Percentiles rank a stretch among this genome's conserved stretches.
Evolutionary conservation across 2,113 vertebrate genomes (phyloP).

Genomic region (Genyomyrus donnyi): DNA sequence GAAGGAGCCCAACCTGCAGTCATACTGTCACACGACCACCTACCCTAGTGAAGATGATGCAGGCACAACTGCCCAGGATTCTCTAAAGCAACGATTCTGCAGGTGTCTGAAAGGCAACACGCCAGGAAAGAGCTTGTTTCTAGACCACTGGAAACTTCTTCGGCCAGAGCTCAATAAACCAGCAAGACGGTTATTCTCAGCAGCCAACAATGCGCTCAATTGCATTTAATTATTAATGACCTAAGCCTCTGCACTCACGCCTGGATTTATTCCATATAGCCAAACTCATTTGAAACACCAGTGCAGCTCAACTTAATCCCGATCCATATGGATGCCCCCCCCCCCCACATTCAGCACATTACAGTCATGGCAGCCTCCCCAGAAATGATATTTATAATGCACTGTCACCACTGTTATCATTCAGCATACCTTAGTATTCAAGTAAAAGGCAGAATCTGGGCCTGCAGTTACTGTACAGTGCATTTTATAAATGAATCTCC

Average conservation of each 20-base stretch:
- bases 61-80: not conserved
- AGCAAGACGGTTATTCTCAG: conserved; percentile 17
- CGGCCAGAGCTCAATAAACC: not conserved
- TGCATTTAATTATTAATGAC: conserved; percentile 21
- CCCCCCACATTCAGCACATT: not conserved
- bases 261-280: not conserved
- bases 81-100: not conserved
- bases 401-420: not conserved
- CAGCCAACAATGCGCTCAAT: not conserved
- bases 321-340: not conserved
- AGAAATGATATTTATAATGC: not conserved
- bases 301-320: too few species aligned
- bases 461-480: not conserved
- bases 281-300: not conserved
- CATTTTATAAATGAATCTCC: not conserved
- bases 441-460: not conserved
- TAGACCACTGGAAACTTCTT: not conserved
- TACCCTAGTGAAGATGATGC: not conserved
- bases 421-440: not conserved
- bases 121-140: not conserved
- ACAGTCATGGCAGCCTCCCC: not conserved
- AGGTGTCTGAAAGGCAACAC: not conserved
- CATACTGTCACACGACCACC: not conserved
- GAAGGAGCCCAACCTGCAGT: not conserved
- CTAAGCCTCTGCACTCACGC: not conserved